Base-by-base conservation (phyloP, 2,113 vertebrate genomes). In the Reinhardtius hippoglossoides region DNA sequence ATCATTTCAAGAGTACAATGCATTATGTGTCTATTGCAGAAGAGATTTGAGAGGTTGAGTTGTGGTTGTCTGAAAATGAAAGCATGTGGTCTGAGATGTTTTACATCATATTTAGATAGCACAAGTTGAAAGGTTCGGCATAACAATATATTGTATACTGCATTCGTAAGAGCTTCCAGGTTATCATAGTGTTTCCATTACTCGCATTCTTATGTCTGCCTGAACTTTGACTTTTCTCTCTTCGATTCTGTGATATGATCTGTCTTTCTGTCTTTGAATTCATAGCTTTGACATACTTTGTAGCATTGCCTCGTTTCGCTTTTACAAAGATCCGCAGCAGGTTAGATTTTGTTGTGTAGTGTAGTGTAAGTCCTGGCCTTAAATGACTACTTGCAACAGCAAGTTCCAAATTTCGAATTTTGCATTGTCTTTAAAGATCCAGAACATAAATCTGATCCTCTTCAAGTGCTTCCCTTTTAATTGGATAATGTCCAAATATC, bases 61-160 rank as follows among this genome's bases (percentile, higher is more conserved):
- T 54, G 23, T 72, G 40, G 50, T 76, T 80, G 55, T 78, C 52
- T 72, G 61, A 48, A n/a, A 72, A 68, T 62, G 50, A 48, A 78
- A 88, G 64, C 78, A 84, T 57, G 18, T 85, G 26, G 65, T 81
- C 65, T 75, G 71, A 78, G 61, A 86, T 79, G 60, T 68, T 78
- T 76, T 63, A 75, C 54, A 67, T 37, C 67, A 81, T 77, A 69
- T 71, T 76, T 31, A 35, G 31, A 67, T 52, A 76, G 78, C 35
- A 64, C 27, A 71, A 64, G 21, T 63, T 62, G 6, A 80, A 73
- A 73, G 15, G 5, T 54, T 81, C 61, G 71, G 67, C 48, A 72
- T 7, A 54, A 58, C 12, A 74, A 71, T 61, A 71, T 58, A 57
- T 21, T 56, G 13, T 59, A 37, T 64, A 60, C 61, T 71, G 48